Percentiles rank a stretch among this genome's conserved stretches.
Evolutionary conservation across 2,113 vertebrate species (phyloP).

Genomic region (Corythaeola cristata): DNA sequence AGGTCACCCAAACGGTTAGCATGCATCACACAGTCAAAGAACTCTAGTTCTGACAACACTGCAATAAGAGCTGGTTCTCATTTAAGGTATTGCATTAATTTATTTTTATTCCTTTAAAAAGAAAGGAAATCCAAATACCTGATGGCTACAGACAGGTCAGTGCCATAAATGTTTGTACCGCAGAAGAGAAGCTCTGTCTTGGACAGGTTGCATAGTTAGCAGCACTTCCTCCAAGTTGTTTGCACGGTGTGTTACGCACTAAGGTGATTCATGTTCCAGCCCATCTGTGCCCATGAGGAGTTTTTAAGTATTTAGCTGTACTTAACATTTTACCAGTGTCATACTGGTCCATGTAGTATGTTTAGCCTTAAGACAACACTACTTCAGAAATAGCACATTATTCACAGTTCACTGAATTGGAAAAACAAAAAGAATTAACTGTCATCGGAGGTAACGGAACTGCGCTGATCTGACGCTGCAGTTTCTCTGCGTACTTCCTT

Average conservation of each 20-base stretch:
- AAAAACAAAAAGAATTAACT: neutral
- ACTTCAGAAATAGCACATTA: neutral
- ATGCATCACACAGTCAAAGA: neutral
- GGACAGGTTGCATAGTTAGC: conserved; percentile 67
- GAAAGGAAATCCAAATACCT: conserved; percentile 57
- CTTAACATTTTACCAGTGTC: neutral
- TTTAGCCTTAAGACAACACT: conserved; percentile 21
- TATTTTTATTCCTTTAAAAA: conserved; percentile 66
- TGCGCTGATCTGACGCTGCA: neutral
- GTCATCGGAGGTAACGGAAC: conserved; percentile 17
- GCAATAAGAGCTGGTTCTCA: neutral
- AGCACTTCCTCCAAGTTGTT: conserved; percentile 43
- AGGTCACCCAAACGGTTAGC: neutral
- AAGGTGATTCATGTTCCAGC: neutral
- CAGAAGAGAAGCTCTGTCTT: conserved; percentile 46
- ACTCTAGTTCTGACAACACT: neutral
- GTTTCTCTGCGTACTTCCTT: neutral
- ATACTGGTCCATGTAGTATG: neutral
- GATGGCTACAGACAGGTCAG: conserved; percentile 60
- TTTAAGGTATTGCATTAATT: conserved; percentile 42
- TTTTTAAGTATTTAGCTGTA: neutral
- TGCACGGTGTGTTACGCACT: neutral
- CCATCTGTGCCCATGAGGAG: neutral
- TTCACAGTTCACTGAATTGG: conserved; percentile 19
- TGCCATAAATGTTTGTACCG: conserved; percentile 24